Evolutionary conservation across 2,113 vertebrate genomes (phyloP).

Genomic region (Ammodytes dubius): DNA sequence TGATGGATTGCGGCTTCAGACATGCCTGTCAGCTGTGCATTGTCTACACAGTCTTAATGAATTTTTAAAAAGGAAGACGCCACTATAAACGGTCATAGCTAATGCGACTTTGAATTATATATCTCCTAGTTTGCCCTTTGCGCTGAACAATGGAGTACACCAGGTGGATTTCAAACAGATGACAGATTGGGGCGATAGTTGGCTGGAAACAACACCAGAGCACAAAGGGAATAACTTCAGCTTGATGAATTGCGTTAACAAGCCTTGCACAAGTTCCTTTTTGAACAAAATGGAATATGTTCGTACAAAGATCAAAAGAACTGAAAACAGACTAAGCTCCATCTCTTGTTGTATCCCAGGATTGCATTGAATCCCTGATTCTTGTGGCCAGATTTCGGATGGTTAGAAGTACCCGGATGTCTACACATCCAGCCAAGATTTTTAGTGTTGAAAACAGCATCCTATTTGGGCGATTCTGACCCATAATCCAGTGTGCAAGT

Average conservation of each 20-base stretch:
- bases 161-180: slow-evolving; percentile 9
- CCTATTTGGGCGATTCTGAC: no score
- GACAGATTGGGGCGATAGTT: slow-evolving; percentile 4
- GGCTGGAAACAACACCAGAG: slow-evolving; percentile 2
- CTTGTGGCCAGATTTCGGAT: no score
- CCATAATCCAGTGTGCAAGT: no score
- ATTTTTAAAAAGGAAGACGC: slow-evolving; percentile 56
- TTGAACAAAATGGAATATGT: neutral
- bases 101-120: slow-evolving; percentile 60
- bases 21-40: slow-evolving; percentile 37
- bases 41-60: slow-evolving; percentile 45
- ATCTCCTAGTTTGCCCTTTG: slow-evolving; percentile 17
- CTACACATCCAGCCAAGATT: no score
- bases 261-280: neutral
- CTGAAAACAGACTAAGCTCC: neutral
- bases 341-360: no score
- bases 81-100: slow-evolving; percentile 55
- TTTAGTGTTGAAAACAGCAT: no score
- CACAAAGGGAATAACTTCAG: neutral
- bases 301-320: neutral
- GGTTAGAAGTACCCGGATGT: no score
- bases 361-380: no score
- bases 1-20: slow-evolving; percentile 59
- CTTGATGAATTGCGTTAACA: neutral
- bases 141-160: slow-evolving; percentile 13